phyloP scores from a whole-genome alignment of 2,113 vertebrate genomes.

The Pygoscelis adeliae region DNA sequence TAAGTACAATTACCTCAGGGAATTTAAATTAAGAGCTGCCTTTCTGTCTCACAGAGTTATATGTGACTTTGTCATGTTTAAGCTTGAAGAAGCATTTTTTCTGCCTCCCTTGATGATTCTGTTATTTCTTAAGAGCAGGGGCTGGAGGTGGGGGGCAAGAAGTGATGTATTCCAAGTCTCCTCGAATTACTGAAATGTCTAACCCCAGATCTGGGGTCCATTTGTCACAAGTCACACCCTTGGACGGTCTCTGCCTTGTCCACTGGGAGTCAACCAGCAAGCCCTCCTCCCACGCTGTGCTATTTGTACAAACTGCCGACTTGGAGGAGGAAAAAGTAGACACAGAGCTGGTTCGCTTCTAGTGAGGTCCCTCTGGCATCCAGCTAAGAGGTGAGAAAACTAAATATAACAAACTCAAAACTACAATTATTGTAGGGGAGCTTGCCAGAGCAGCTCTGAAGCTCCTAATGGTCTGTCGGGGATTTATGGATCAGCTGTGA shows the following conservation, averaged over 20 bases:
- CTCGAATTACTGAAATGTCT: background rate
- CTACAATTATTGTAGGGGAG: slow-evolving; percentile 61
- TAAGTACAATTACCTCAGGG: slow-evolving; percentile 23
- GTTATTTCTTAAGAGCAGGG: background rate
- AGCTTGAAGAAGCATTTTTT: background rate
- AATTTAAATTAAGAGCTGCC: background rate
- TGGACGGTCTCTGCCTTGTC: background rate
- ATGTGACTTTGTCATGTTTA: background rate
- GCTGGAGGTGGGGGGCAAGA: background rate
- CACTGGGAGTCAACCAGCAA: background rate
- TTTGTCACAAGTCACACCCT: background rate
- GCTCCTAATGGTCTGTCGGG: slow-evolving; percentile 61
- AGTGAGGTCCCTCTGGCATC: background rate
- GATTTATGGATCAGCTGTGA: slow-evolving; percentile 74
- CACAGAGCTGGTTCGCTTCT: background rate
- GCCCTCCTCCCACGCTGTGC: background rate
- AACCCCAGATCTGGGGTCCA: background rate
- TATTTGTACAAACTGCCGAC: background rate
- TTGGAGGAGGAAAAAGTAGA: background rate
- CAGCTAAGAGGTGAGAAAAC: slow-evolving; percentile 55
- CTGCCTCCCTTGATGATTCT: background rate
- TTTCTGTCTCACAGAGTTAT: background rate
- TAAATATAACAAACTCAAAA: slow-evolving; percentile 69
- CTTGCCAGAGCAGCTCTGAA: slow-evolving; percentile 51
- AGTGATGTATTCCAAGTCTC: background rate